Base-by-base conservation (phyloP, 2,888 invertebrate genomes). In the Agapetus fuscipes region DNA sequence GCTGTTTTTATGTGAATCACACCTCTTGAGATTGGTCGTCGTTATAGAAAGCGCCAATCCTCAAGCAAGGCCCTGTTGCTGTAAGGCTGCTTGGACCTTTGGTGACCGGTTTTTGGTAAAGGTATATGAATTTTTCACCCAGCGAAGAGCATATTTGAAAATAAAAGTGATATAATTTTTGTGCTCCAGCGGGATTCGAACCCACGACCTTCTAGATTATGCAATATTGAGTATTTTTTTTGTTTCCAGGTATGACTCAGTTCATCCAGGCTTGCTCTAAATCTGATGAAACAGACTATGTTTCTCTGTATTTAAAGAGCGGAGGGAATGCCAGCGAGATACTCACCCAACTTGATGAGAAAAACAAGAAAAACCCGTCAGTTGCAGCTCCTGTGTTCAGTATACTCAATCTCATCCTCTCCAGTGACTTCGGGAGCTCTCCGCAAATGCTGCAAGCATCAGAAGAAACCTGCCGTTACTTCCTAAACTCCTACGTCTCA, bases 321-420 rank as follows among this genome's bases (percentile, higher is more conserved):
- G 82, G 82, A 2, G 85, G 85, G 2, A 80, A 72, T 52, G 76
- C 80, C 1, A 65, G 80, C 33, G 84, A 86, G 60, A 64, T 86
- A 34, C 64, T 82, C 1, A 71, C 76, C 34, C 71, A 79, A 27
- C 61, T 85, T 10, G 76, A 76, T 43, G 61, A 66, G 9, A 68
- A 76, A 1, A 76, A 76, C 48, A 78, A 74, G 52, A 72, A 69
- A 16, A 75, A 77, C 50, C 55, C 78, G 1, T 60, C 74, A 3
- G 62, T 76, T 20, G 65, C 76, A 0, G 64, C 72, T 26, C 67
- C 75, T 9, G 67, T 80, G 0, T 79, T 84, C 48, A 71, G 80
- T 45, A 65, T 81, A 1, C 64, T 82, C 48, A 76, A 80, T 39
- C 61, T 78, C 16, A 68, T 84, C 24, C 65, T 85, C 33, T 64